These are phyloP conservation scores for Heliconius ismenius DNA, from an alignment of 2,888 invertebrate genomes.

Conservation along the genomic window DNA sequence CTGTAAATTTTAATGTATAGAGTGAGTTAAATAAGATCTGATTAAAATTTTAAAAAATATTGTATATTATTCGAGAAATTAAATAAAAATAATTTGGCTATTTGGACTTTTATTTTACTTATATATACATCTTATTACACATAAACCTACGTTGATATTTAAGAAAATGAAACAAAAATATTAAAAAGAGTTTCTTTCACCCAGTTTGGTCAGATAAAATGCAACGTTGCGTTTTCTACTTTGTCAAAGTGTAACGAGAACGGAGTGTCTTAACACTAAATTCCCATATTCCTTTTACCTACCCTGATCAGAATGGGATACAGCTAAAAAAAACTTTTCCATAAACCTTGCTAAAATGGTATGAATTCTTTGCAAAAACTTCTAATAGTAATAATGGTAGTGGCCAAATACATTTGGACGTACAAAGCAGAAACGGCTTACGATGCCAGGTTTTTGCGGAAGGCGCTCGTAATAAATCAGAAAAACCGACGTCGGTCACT, in stretches of 20 bases:
- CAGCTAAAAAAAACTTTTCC: not conserved
- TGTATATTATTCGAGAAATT: not conserved
- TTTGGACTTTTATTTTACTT: not conserved
- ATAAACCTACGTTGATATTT: too few species aligned
- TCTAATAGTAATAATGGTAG: constrained; percentile 52
- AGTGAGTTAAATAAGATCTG: not conserved
- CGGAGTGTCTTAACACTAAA: not conserved
- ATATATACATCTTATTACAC: not conserved
- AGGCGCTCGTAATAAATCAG: constrained; percentile 63
- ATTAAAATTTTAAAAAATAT: not conserved
- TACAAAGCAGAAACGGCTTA: constrained; percentile 58
- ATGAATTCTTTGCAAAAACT: constrained; percentile 45
- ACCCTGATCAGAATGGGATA: not conserved
- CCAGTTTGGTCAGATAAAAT: not conserved
- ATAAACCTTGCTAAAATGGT: constrained; percentile 20
- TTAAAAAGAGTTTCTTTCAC: not conserved
- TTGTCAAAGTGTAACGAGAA: not conserved
- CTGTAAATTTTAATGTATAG: not conserved
- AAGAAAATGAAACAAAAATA: not conserved
- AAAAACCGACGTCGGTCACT: constrained; percentile 52
- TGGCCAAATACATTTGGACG: constrained; percentile 51
- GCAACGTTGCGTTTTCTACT: not conserved
- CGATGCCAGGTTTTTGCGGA: constrained; percentile 61
- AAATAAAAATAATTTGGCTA: not conserved
- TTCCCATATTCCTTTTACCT: not conserved